Percentiles rank a stretch among this genome's conserved stretches.
Evolutionary conservation across 2,888 invertebrate genomes (phyloP).

Genomic region (Aricia artaxerxes): DNA sequence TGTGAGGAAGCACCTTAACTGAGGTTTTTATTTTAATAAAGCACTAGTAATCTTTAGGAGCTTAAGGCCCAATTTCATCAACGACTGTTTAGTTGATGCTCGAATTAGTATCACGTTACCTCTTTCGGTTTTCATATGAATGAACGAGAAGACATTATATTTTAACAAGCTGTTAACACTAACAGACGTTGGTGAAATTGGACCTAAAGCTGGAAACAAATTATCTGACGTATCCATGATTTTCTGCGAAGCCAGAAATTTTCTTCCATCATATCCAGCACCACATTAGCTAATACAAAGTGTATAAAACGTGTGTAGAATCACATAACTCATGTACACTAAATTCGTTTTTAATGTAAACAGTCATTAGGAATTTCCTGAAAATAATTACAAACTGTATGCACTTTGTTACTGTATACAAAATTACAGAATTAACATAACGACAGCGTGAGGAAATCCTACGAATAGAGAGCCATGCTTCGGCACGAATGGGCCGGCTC

Average conservation of each 20-base stretch:
- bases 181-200: no score
- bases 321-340: neutral
- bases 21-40: no score
- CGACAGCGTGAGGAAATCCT: neutral
- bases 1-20: no score
- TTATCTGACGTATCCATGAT: no score
- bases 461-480: neutral
- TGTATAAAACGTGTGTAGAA: neutral
- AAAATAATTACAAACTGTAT: conserved; percentile 2
- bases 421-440: neutral
- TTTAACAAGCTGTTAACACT: no score
- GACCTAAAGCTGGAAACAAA: no score
- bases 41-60: neutral
- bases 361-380: neutral
- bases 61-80: neutral
- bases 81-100: no score
- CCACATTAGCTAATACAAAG: neutral
- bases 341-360: neutral
- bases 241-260: no score
- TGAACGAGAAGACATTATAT: no score
- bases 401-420: neutral
- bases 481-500: no score
- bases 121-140: no score
- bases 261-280: neutral
- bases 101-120: no score